Evolutionary conservation across 2,888 invertebrate genomes (phyloP).

Genomic region (Trissoscelio sp.): DNA sequence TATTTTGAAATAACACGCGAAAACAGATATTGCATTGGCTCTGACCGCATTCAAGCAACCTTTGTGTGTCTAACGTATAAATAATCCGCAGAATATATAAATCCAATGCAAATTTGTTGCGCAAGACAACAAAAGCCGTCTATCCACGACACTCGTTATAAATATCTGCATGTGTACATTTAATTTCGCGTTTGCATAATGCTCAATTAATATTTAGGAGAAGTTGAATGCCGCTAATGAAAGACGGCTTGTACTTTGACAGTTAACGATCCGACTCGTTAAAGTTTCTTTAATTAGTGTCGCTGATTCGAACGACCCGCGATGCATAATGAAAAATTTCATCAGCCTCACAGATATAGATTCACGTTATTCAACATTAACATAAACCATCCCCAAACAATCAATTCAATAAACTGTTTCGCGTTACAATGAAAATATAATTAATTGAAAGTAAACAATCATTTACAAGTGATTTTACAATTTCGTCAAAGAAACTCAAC

Average conservation of each 20-base stretch:
- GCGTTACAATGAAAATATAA: constrained; percentile 5
- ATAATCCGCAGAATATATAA: constrained; percentile 22
- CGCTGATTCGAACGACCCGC: background rate
- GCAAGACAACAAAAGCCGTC: background rate
- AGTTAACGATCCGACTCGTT: constrained; percentile 19
- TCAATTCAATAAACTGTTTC: background rate
- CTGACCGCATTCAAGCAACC: background rate
- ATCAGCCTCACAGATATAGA: too few relatives aligned
- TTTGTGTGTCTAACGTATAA: background rate
- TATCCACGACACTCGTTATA: constrained; percentile 2
- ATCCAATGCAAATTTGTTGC: constrained; percentile 13
- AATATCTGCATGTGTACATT: constrained; percentile 9
- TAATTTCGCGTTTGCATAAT: constrained; percentile 8
- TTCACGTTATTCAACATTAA: too few relatives aligned
- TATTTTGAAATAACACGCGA: background rate
- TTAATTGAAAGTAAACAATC: constrained; percentile 2
- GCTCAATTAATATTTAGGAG: constrained; percentile 12
- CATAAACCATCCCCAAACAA: constrained; percentile 1
- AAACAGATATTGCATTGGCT: constrained; percentile 8
- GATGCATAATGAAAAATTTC: constrained; percentile 8
- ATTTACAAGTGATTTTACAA: too few relatives aligned
- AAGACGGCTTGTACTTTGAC: constrained; percentile 18
- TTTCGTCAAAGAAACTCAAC: too few relatives aligned
- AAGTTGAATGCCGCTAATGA: constrained; percentile 11
- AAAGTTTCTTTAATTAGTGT: constrained; percentile 32